phyloP scores from a whole-genome alignment of 2,888 invertebrate genomes.

The Cerceris rybyensis region DNA sequence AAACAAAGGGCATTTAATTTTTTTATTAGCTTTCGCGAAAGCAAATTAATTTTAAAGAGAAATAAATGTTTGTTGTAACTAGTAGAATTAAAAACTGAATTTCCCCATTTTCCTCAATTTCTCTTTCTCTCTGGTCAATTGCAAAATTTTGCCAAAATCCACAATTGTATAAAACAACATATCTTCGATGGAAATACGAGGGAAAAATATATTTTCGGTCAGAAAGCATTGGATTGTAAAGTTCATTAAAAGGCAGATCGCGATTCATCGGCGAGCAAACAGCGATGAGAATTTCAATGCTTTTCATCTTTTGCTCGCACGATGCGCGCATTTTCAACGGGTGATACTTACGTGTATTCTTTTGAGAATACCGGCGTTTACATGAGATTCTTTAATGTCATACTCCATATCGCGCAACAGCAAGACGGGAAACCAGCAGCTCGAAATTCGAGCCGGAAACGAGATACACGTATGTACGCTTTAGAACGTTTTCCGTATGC shows the following conservation, averaged over 20 bases:
- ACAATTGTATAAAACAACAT: background rate
- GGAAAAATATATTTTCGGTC: slow-evolving; percentile 7
- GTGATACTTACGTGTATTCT: background rate
- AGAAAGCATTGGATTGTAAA: background rate
- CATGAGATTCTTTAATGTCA: slow-evolving; percentile 1
- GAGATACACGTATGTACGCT: background rate
- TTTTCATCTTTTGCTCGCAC: slow-evolving; percentile 5
- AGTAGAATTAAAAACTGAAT: too few relatives aligned
- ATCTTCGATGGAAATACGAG: background rate
- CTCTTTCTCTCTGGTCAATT: background rate
- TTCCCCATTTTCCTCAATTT: background rate
- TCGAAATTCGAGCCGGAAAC: background rate
- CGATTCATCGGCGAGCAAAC: slow-evolving; percentile 1
- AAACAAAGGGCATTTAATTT: too few relatives aligned
- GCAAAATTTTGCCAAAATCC: background rate
- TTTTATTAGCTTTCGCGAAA: too few relatives aligned
- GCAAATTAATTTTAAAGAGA: too few relatives aligned
- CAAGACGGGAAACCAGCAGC: background rate
- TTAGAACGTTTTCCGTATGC: background rate
- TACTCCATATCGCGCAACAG: background rate
- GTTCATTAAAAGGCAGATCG: slow-evolving; percentile 16
- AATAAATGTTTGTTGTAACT: too few relatives aligned
- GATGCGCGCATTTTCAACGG: background rate
- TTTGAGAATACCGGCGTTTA: background rate
- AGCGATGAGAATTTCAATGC: slow-evolving; percentile 13